Percentiles rank a stretch among this genome's conserved stretches.
Evolutionary conservation across 1,140 invertebrate species (phyloP).

Genomic region (Ceratina calcarata): DNA sequence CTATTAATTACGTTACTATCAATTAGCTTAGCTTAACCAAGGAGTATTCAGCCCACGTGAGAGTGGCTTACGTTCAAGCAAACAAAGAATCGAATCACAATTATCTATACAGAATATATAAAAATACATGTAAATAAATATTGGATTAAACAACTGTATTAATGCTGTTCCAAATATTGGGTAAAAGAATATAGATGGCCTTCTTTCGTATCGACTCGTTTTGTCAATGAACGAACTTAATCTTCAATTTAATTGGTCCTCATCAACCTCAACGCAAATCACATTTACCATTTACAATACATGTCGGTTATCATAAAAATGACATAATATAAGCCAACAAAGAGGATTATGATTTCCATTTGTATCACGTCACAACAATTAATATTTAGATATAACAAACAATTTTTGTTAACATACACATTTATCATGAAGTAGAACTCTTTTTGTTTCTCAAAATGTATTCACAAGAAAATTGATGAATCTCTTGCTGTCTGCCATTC

Average conservation of each 20-base stretch:
- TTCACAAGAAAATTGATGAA: conserved; percentile 26
- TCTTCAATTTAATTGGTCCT: conserved; percentile 18
- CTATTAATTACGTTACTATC: conserved; percentile 41
- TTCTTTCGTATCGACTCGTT: not conserved
- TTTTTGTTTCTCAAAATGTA: not conserved
- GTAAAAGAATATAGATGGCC: not conserved
- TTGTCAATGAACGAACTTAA: not conserved
- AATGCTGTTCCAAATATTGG: not conserved
- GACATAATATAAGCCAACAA: not conserved
- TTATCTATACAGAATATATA: no score
- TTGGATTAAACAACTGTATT: no score
- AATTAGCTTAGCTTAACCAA: conserved; percentile 18
- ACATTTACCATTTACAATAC: not conserved
- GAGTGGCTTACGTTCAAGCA: no score
- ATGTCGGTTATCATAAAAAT: no score
- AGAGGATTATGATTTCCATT: conserved; percentile 5
- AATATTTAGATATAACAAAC: no score
- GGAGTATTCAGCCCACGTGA: not conserved
- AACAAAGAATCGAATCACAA: no score
- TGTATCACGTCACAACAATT: not conserved
- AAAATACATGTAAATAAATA: no score
- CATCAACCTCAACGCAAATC: not conserved
- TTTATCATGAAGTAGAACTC: no score
- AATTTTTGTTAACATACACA: no score
- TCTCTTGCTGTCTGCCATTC: conserved; percentile 48